Evolutionary conservation across 2,113 vertebrate genomes (phyloP), one percentile per base, ranked within the genome.

Genomic region (Henicopernis longicauda): DNA sequence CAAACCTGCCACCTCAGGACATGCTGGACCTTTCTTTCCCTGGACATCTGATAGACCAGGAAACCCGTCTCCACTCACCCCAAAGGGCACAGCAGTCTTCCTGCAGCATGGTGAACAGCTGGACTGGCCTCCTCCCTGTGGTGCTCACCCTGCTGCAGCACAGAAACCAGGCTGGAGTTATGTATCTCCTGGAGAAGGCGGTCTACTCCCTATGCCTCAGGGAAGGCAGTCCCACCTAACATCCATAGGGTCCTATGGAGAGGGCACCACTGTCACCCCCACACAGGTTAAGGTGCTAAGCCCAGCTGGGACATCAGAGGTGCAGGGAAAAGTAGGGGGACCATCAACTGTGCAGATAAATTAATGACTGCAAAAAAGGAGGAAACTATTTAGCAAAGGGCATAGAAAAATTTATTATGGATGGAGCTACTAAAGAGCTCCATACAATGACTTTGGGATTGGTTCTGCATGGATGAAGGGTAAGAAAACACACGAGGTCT

Each of bases 381-480:
- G 16, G 55, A 74, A 69, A 78, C 31, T 11, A 31, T 76, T 89
- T 95, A 95, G 86, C 84, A 95, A 97, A 97, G 61, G 65, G 57
- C 45, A 82, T 95, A 97, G 89, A 97, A 97, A 97, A 96, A 1
- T 97, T 97, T 95, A 97, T 85, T 97, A 84, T 80, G 72, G 62
- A 22, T 36, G 55, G 93, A 96, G 86, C 89, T 76, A 31, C 62
- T 52, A 11, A 82, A 89, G 49, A 87, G 92, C 82, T 96, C 95
- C 67, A 49, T 15, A 82, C 8, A 13, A 14, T 25, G 47, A 87
- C 52, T 93, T 16, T 66, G 42, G 57, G 47, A 29, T 26, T 44
- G 61, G 59, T 59, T 62, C 69, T 67, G 70, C 27, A 15, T 9
- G 74, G 63, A 70, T 23, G 78, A 50, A 22, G 57, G 27, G 13